A percentile compares a stretch with the other conserved stretches of the same genome.
Evolutionary conservation across 2,888 invertebrate genomes (phyloP).

Genomic region (Lithophane semibrunnea): DNA sequence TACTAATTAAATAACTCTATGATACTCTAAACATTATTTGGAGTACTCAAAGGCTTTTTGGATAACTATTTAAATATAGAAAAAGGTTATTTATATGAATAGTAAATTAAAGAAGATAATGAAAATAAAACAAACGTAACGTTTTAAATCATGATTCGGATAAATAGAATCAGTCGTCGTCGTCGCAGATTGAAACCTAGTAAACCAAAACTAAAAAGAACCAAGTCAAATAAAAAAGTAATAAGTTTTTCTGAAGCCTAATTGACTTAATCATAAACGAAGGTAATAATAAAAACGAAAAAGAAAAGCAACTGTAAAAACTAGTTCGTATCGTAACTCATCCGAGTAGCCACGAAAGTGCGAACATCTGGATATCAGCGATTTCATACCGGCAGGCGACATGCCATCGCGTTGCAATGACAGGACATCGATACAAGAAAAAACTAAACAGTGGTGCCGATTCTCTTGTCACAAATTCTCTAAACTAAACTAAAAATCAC

Average conservation of each 20-base stretch:
- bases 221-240: neutral
- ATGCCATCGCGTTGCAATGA: constrained; percentile 29
- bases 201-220: constrained; percentile 17
- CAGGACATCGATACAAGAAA: constrained; percentile 35
- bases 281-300: constrained; percentile 17
- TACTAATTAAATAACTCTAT: neutral
- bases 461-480: too few relatives aligned
- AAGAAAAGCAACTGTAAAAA: constrained; percentile 33
- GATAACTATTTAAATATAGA: neutral
- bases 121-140: constrained; percentile 1
- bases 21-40: neutral
- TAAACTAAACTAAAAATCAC: too few relatives aligned
- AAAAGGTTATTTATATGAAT: neutral
- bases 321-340: constrained; percentile 25
- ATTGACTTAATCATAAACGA: constrained; percentile 40
- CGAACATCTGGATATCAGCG: constrained; percentile 37
- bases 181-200: neutral
- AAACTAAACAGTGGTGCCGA: too few relatives aligned
- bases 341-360: constrained; percentile 37
- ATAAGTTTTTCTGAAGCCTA: constrained; percentile 19
- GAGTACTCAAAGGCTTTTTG: neutral
- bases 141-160: neutral
- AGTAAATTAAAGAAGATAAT: neutral
- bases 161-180: neutral
- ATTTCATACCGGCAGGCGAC: constrained; percentile 17